Percentiles rank a stretch among this genome's conserved stretches.
Evolutionary conservation across 2,888 invertebrate species (phyloP).

Genomic region (Brachyptera risi): DNA sequence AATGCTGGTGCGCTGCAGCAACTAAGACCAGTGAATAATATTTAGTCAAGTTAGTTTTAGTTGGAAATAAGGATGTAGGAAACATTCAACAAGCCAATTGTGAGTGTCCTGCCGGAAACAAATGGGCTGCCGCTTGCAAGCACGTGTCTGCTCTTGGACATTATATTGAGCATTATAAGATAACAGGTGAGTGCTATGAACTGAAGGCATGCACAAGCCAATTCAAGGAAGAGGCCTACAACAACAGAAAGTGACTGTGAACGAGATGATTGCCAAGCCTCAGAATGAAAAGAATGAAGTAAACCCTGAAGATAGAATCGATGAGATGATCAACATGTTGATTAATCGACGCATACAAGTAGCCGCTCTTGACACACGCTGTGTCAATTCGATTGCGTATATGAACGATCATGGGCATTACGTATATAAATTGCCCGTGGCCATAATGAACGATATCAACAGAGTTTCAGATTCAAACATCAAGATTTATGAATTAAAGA

Average conservation of each 20-base stretch:
- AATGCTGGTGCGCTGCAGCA: background rate
- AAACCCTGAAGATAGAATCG: background rate
- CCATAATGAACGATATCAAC: background rate
- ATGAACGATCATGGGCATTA: background rate
- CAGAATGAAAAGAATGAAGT: background rate
- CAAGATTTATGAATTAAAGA: background rate
- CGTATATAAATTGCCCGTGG: background rate
- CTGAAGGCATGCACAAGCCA: background rate
- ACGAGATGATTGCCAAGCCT: background rate
- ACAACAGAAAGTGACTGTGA: background rate
- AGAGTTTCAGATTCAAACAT: background rate
- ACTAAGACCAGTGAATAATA: background rate
- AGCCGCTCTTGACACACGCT: background rate
- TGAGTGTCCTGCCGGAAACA: constrained; percentile 8
- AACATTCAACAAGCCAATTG: background rate
- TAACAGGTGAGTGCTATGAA: background rate
- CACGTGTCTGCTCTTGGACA: background rate
- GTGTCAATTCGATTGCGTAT: background rate
- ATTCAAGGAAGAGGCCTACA: background rate
- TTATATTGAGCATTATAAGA: background rate
- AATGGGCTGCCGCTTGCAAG: constrained; percentile 14
- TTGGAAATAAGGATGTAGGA: background rate
- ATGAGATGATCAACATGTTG: background rate
- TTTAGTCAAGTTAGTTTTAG: background rate
- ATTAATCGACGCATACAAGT: background rate